Evolutionary conservation across 2,797 vertebrate genomes (phyloP).

Genomic region (Cirrhinus mrigala): DNA sequence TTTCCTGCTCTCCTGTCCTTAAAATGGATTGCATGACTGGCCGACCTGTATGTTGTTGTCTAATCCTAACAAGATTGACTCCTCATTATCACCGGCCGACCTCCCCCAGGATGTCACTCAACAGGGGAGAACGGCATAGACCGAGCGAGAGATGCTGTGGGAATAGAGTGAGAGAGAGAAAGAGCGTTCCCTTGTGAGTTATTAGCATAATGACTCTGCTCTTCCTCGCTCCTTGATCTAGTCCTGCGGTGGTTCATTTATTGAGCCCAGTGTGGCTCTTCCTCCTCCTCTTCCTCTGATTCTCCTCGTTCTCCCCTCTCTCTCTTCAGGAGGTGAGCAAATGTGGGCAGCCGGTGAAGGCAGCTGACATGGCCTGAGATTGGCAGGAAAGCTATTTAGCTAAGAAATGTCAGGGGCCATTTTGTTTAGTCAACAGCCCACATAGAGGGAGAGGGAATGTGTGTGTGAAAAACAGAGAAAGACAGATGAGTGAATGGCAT

Average conservation of each 20-base stretch:
- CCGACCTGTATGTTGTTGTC: constrained; percentile 53
- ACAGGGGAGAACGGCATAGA: constrained; percentile 35
- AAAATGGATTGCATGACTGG: constrained; percentile 43
- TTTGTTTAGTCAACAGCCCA: constrained; percentile 63
- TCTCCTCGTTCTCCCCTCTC: constrained; percentile 18
- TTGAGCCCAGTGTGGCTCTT: constrained; percentile 9
- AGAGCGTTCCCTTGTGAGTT: constrained; percentile 38
- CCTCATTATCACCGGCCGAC: constrained; percentile 59
- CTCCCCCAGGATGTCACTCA: constrained; percentile 52
- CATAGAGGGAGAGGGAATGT: constrained; percentile 13
- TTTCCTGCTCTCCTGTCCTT: background rate
- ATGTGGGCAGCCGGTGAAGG: constrained; percentile 48
- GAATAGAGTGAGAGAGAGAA: constrained; percentile 1
- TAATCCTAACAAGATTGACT: constrained; percentile 61
- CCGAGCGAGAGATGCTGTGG: constrained; percentile 8
- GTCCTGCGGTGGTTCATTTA: constrained; percentile 40
- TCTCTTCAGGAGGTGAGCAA: constrained; percentile 48
- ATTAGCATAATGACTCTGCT: constrained; percentile 45
- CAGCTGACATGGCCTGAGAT: constrained; percentile 54
- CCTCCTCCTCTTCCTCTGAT: constrained; percentile 34
- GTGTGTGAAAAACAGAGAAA: background rate
- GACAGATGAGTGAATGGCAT: constrained; percentile 14
- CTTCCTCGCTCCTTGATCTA: constrained; percentile 28
- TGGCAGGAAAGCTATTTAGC: constrained; percentile 61
- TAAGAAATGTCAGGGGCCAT: constrained; percentile 63